Percentiles rank a stretch among this genome's conserved stretches.
Evolutionary conservation across 1,140 invertebrate species (phyloP).

Genomic region (Drosophila yakuba): DNA sequence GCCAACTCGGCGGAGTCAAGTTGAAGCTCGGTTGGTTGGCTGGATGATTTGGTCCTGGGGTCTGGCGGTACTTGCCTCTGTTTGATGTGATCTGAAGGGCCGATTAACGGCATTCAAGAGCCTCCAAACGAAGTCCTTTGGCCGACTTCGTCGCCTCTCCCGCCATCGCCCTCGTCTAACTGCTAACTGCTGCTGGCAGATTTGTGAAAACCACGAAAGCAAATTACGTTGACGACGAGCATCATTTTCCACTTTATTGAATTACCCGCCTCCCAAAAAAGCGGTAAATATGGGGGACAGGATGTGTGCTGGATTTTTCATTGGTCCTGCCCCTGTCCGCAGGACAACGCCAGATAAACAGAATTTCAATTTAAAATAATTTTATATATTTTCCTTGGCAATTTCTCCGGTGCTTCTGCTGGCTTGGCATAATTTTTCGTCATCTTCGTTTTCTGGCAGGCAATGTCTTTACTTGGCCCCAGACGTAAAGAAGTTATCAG

Average conservation of each 20-base stretch:
- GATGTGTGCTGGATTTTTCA: constrained; percentile 50
- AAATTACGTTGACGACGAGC: constrained; percentile 78
- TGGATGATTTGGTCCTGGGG: neutral
- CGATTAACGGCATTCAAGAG: constrained; percentile 77
- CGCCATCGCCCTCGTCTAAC: neutral
- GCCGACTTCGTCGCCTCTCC: neutral
- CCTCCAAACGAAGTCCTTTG: constrained; percentile 29
- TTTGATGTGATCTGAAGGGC: constrained; percentile 81
- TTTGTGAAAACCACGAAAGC: constrained; percentile 78
- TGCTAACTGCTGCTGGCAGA: constrained; percentile 51
- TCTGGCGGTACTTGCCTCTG: constrained; percentile 22
- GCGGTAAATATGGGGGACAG: constrained; percentile 15
- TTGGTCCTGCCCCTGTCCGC: constrained; percentile 12
- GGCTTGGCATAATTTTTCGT: constrained; percentile 21
- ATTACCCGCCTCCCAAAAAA: constrained; percentile 55
- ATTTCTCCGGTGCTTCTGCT: constrained; percentile 46
- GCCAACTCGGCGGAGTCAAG: constrained; percentile 32
- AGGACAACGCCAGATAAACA: constrained; percentile 61
- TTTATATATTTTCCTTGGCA: constrained; percentile 48
- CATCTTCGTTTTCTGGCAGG: constrained; percentile 11
- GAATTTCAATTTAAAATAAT: constrained; percentile 83
- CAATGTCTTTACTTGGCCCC: constrained; percentile 60
- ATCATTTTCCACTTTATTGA: constrained; percentile 83
- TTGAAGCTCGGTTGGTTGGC: neutral
- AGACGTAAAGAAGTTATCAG: constrained; percentile 79